Evolutionary conservation across 2,113 vertebrate genomes (phyloP).

Genomic region (Gulo gulo): DNA sequence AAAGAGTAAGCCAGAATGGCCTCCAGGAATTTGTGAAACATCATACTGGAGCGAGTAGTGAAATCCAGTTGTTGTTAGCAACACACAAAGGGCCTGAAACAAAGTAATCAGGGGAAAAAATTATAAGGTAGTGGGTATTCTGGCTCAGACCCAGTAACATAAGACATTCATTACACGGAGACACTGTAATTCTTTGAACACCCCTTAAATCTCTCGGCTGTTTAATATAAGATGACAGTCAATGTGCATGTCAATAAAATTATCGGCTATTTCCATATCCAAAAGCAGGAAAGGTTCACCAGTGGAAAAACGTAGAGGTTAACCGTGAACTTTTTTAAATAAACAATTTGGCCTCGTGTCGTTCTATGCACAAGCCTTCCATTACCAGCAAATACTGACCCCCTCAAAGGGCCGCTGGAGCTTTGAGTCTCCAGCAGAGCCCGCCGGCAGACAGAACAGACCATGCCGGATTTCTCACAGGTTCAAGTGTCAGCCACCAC

Average conservation of each 20-base stretch:
- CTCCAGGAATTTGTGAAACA: constrained; percentile 64
- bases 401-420: background rate
- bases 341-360: background rate
- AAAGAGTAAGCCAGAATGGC: constrained; percentile 48
- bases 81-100: background rate
- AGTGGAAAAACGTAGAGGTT: constrained; percentile 58
- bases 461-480: background rate
- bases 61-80: constrained; percentile 23
- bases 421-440: background rate
- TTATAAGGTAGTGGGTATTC: constrained; percentile 42
- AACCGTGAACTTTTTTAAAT: constrained; percentile 4
- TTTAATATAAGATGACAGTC: constrained; percentile 52
- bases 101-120: constrained; percentile 29
- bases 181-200: constrained; percentile 51
- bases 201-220: constrained; percentile 39
- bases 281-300: constrained; percentile 14
- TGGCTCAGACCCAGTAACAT: constrained; percentile 47
- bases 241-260: constrained; percentile 62
- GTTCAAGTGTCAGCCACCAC: constrained; percentile 22
- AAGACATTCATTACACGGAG: constrained; percentile 39
- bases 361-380: background rate
- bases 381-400: background rate
- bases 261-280: constrained; percentile 44
- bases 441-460: background rate
- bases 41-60: background rate